Conservation (phyloP, 2,888 invertebrate species). For the Pterostichus madidus region DNA sequence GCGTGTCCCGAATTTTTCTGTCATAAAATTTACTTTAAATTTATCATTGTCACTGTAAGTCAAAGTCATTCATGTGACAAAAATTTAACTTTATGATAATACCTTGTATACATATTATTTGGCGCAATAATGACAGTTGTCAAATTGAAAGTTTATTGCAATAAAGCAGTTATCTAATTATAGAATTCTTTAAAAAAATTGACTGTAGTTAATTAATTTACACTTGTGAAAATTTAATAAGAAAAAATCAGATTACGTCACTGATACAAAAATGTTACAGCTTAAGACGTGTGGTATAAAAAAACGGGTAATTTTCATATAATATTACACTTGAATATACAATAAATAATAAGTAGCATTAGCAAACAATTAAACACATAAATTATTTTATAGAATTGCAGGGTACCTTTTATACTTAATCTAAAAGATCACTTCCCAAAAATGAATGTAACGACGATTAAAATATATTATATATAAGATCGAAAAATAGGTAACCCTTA, state of each 20-base stretch:
- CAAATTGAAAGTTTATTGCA: too few species aligned
- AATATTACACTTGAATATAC: slow-evolving; percentile 7
- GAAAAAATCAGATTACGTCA: background rate
- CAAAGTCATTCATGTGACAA: too few species aligned
- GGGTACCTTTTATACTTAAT: slow-evolving; percentile 38
- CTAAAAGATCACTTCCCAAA: background rate
- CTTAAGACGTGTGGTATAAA: background rate
- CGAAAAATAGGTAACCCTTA: background rate
- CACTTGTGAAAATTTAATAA: background rate
- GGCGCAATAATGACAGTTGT: too few species aligned
- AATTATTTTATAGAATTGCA: slow-evolving; percentile 19
- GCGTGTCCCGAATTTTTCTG: too few species aligned
- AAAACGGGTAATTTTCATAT: slow-evolving; percentile 2
- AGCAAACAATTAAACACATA: background rate
- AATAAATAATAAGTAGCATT: background rate
- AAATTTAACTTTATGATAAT: too few species aligned
- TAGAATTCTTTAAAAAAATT: background rate
- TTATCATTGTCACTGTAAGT: too few species aligned
- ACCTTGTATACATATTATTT: too few species aligned
- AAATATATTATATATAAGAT: background rate
- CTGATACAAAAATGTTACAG: too few species aligned
- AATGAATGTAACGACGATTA: background rate
- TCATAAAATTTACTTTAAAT: too few species aligned
- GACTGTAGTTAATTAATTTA: background rate
- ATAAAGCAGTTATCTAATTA: too few species aligned